Percentiles rank a stretch among this genome's conserved stretches.
Evolutionary conservation across 2,113 vertebrate genomes (phyloP).

Genomic region (Colaptes auratus): DNA sequence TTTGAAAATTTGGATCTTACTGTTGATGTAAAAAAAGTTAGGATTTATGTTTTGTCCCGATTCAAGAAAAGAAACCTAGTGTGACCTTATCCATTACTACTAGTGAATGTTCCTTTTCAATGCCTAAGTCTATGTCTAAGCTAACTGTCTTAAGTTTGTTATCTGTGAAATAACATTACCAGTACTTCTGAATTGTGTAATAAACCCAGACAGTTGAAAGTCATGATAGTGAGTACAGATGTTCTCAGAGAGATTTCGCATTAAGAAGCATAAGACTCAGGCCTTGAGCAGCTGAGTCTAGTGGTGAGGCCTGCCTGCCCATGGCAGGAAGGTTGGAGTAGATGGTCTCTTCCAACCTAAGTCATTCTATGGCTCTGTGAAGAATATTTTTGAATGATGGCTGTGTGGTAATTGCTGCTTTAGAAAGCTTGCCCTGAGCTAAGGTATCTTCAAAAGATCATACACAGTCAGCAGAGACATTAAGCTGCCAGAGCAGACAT

Average conservation of each 20-base stretch:
- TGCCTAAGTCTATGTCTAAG: background rate
- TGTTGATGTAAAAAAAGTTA: background rate
- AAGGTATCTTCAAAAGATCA: background rate
- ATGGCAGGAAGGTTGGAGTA: too few species aligned
- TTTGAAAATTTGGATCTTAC: background rate
- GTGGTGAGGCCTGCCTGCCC: too few species aligned
- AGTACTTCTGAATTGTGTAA: background rate
- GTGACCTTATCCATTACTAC: background rate
- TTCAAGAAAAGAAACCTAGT: background rate
- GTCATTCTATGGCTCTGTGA: background rate
- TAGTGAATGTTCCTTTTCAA: background rate
- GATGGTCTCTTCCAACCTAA: too few species aligned
- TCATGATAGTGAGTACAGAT: background rate
- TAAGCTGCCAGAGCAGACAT: background rate
- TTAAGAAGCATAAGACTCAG: background rate
- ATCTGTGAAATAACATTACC: background rate
- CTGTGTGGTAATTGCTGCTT: background rate
- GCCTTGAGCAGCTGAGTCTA: too few species aligned
- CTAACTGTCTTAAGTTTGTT: background rate
- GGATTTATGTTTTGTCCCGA: background rate
- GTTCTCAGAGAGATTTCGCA: background rate
- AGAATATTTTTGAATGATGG: background rate
- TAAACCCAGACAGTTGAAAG: background rate
- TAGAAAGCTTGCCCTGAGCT: background rate
- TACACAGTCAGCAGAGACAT: background rate